Conservation (phyloP, 2,113 vertebrate species). For the Junco hyemalis region DNA sequence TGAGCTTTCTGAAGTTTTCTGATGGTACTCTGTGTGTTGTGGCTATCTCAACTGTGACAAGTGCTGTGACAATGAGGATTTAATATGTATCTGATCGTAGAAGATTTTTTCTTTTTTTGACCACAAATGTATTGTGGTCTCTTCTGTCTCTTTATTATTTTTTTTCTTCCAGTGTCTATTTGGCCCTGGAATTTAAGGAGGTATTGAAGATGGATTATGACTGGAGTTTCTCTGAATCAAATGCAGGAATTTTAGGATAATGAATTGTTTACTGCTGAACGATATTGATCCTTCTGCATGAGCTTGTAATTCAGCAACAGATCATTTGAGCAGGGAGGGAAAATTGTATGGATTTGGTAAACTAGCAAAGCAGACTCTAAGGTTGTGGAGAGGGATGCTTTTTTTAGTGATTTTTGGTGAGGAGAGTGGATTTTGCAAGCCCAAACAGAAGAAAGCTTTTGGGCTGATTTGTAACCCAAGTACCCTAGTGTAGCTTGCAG, state of each 20-base stretch:
- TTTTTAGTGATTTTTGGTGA: neutral
- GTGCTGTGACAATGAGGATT: neutral
- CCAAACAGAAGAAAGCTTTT: neutral
- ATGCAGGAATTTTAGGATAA: neutral
- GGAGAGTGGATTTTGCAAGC: neutral
- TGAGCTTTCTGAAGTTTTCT: neutral
- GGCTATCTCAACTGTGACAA: accelerated
- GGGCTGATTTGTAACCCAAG: neutral
- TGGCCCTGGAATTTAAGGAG: neutral
- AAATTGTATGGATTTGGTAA: neutral
- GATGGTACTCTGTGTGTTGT: neutral
- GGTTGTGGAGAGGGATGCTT: neutral
- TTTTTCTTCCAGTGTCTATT: neutral
- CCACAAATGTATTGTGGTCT: neutral
- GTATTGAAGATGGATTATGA: neutral
- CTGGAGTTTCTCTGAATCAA: neutral
- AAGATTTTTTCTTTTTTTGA: neutral
- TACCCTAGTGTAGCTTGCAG: neutral
- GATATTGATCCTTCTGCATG: neutral
- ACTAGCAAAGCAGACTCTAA: neutral
- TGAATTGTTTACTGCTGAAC: neutral
- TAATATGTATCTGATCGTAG: neutral
- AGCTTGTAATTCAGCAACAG: neutral
- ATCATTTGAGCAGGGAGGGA: neutral
- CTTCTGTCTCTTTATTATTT: no score